Base-by-base conservation (phyloP, 2,797 vertebrate species). In the Rachycentron canadum region DNA sequence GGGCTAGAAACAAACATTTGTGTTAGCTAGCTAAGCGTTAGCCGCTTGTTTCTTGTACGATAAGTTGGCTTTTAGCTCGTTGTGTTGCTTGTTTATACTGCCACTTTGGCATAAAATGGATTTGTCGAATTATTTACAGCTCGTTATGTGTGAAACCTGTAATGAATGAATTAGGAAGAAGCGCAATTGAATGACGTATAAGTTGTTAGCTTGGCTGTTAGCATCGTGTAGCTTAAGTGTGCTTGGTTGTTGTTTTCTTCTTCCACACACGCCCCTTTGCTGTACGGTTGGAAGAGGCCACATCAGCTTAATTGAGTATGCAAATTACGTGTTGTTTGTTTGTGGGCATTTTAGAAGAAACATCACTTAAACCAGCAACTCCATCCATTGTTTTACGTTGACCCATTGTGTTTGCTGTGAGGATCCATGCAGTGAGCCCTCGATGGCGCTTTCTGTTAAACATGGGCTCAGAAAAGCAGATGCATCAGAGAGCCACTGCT, bases 1-100 rank as follows among this genome's bases (percentile, higher is more conserved):
- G 81, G 59, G 82, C 30, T 58, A 32, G 21, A 79, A 89, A 85
- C 65, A 85, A 70, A 81, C 76, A 68, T 26, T 56, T 76, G n/a
- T 4, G 8, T 16, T 58, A 80, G 78, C 78, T 63, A 68, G 69
- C 69, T 73, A 32, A 38, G 64, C 25, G 7, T 63, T 84, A 80
- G 70, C 71, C 38, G 45, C 8, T 58, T 41, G 13, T 47, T 47
- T 45, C 40, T 28, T 19, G 0, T 32, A 36, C 9, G 19, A 17
- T 1, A 21, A 21, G 7, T 23, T 1, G 43, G 8, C 7, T 36
- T 41, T 3, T 21, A 9, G 1, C 17, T 2, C 0, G 21, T 13
- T n/a, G 6, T 23, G 49, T 40, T 41, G 1, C 7, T 0, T 21
- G 7, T 36, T 36, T 0, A 7, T 19, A n/a, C 2, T 3, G n/a